Evolutionary conservation across 2,888 invertebrate species (phyloP), one percentile per base, ranked within the genome.

Genomic region (Lamellibrachia satsuma): DNA sequence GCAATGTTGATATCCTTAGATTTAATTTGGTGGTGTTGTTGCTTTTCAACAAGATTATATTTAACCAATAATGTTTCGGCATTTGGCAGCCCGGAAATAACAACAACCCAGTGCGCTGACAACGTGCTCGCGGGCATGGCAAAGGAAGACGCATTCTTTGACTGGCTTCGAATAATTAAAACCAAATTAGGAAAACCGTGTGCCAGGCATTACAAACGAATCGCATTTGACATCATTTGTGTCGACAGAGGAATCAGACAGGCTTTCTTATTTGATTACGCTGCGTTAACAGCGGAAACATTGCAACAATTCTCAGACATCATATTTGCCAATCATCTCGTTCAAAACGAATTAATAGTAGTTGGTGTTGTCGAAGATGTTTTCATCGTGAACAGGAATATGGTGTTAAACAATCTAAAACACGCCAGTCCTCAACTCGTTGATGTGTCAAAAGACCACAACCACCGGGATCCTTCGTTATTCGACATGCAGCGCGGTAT

Each of bases 231-330:
- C 39, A 91, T 92, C 8, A 27, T 90, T 27, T 27, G 52, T 92
- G 92, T 93, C 39, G n/a, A 57, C 55, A 51, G 52, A 15, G 92
- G 92, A 11, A n/a, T 93, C n/a, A 93, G 92, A 55, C 92, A 92
- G 27, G 60, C 90, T 92, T 92, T 90, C 39, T 39, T 93, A 22
- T 91, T 92, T 92, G 93, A 93, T 52, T 92, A 90, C 90, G 57
- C 90, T 11, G 27, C n/a, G 7, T n/a, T 92, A 39, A 92, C 9
- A 22, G 55, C 93, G 8, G 92, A 60, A 52, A 92, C 57, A 22
- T 39, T 93, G 92, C 51, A 55, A 52, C 39, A 60, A 8, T 90
- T 92, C 90, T 22, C 75, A 52, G 75, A 51, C 4, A 27, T 92
- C 91, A 90, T n/a, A 90, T 57, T 52, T n/a, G 52, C 51, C 27